Evolutionary conservation across 2,113 vertebrate genomes (phyloP).

Genomic region (Sclerurus mexicanus): DNA sequence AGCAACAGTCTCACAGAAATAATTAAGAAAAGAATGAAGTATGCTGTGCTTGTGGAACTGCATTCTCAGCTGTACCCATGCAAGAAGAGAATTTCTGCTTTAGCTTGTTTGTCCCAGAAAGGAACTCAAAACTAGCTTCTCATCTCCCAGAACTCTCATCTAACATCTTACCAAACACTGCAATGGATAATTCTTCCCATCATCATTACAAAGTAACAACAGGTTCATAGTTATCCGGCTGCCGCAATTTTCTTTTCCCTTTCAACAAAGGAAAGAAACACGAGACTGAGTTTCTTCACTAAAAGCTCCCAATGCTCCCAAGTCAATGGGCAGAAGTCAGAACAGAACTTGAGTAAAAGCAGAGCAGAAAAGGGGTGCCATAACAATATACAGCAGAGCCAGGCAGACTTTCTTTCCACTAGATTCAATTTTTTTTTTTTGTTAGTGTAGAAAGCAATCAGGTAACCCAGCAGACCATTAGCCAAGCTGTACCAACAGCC

Average conservation of each 20-base stretch:
- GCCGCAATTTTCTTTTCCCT: background rate
- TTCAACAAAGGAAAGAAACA: background rate
- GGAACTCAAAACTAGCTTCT: background rate
- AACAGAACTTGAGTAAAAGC: background rate
- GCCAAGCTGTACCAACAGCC: background rate
- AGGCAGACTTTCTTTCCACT: background rate
- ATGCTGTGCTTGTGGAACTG: background rate
- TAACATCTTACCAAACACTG: background rate
- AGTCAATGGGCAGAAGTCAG: background rate
- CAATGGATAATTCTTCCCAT: background rate
- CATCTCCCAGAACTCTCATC: background rate
- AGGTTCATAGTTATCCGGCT: background rate
- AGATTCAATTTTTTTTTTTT: background rate
- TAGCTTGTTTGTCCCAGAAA: background rate
- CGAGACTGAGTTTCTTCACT: rapidly evolving
- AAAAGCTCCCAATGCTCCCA: background rate
- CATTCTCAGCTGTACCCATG: background rate
- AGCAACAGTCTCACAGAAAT: background rate
- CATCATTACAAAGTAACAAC: background rate
- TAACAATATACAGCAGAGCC: rapidly evolving
- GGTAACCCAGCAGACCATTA: background rate
- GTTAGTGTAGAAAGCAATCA: background rate
- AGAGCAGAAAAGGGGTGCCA: background rate
- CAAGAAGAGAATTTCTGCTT: background rate
- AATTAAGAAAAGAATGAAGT: background rate